These are phyloP conservation scores for Drosophila dives DNA, from an alignment of 2,888 invertebrate species.

Conservation along the genomic window DNA sequence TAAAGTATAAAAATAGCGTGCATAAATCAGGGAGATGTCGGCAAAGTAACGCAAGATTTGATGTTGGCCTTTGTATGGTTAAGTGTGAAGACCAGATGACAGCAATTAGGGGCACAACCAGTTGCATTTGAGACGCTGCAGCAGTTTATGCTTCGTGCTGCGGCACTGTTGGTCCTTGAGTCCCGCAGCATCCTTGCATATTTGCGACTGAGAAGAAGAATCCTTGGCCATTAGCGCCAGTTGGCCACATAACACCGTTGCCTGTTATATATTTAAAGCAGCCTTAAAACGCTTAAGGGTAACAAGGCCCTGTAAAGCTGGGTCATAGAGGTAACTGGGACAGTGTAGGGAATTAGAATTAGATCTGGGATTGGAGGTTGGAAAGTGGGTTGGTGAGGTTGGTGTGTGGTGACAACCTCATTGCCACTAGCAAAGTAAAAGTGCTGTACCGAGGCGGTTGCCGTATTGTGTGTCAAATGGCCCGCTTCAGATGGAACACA, in stretches of 20 bases:
- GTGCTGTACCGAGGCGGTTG: not conserved
- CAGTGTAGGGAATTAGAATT: not conserved
- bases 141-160: not conserved
- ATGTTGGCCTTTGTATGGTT: constrained; percentile 6
- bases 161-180: constrained; percentile 27
- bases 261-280: constrained; percentile 34
- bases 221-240: constrained; percentile 45
- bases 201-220: constrained; percentile 2
- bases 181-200: constrained; percentile 9
- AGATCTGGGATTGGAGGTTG: not conserved
- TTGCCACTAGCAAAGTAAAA: constrained; percentile 15
- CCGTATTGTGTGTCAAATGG: constrained; percentile 48
- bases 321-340: constrained; percentile 9
- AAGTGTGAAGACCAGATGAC: constrained; percentile 14
- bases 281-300: constrained; percentile 38
- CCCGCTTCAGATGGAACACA: constrained; percentile 31
- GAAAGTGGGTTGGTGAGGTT: not conserved
- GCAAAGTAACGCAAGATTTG: constrained; percentile 17
- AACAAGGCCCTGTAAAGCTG: constrained; percentile 22
- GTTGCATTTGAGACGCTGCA: constrained; percentile 23
- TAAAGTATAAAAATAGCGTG: not conserved
- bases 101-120: constrained; percentile 22
- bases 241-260: constrained; percentile 39
- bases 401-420: constrained; percentile 20
- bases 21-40: not conserved